A percentile compares a stretch with the other conserved stretches of the same genome.
These are phyloP conservation scores for Aphaenogaster ashmeadi DNA, from an alignment of 1,140 invertebrate genomes.

Conservation along the genomic window DNA sequence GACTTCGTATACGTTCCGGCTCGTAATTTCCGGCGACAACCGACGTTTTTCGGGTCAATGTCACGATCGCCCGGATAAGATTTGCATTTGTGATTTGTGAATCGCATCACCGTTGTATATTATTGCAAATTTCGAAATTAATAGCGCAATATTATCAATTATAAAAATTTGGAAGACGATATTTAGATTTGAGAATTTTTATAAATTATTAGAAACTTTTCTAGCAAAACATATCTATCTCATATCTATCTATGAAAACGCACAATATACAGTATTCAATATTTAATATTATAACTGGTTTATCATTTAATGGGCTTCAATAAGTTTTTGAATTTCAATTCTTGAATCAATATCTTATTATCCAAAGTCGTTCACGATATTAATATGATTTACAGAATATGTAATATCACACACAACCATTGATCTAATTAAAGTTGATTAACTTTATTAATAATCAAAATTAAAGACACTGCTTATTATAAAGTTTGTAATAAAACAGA, in stretches of 20 bases:
- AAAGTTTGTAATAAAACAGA: not conserved
- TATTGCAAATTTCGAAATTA: slow-evolving; percentile 15
- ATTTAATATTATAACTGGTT: not conserved
- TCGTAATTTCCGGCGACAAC: slow-evolving; percentile 49
- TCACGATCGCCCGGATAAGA: slow-evolving; percentile 18
- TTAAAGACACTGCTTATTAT: not conserved
- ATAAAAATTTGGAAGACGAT: not conserved
- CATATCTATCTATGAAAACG: not conserved
- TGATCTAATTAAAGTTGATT: not conserved
- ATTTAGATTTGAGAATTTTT: not conserved
- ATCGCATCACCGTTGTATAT: not conserved
- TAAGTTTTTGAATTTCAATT: not conserved
- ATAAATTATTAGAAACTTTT: not conserved
- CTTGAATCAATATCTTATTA: not conserved
- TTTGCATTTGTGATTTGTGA: slow-evolving; percentile 13
- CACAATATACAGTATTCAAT: not conserved
- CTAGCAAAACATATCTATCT: not conserved
- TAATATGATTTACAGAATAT: not conserved
- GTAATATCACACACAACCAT: not conserved
- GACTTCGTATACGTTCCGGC: not conserved
- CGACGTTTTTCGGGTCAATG: slow-evolving; percentile 17
- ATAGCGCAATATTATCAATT: not conserved
- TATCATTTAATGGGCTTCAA: not conserved
- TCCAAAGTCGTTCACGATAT: not conserved
- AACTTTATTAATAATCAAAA: not conserved